Evolutionary conservation across 2,888 invertebrate species (phyloP).

Genomic region (Ischnura elegans): DNA sequence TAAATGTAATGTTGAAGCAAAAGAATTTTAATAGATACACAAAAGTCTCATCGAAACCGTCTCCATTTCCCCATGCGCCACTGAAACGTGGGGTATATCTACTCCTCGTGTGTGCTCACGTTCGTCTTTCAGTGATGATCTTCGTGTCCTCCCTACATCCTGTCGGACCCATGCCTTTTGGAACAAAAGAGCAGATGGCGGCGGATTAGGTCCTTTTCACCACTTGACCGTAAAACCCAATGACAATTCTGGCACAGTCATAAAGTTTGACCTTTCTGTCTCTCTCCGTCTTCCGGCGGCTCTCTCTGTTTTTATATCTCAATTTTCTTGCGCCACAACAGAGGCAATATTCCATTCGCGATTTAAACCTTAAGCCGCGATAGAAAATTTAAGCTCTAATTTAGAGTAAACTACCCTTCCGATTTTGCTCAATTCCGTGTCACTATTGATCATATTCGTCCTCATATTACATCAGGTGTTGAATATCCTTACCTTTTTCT

Average conservation of each 20-base stretch:
- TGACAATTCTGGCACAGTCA: conserved; percentile 29
- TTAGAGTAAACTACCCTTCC: too few species aligned
- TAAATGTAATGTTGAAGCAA: too few species aligned
- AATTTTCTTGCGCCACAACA: neutral
- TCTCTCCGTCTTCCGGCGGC: neutral
- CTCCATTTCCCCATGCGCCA: too few species aligned
- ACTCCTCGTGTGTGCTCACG: neutral
- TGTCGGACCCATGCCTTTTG: neutral
- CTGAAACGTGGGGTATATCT: neutral
- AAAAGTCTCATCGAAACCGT: too few species aligned
- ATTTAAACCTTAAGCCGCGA: too few species aligned
- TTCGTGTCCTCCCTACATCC: neutral
- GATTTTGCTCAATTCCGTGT: neutral
- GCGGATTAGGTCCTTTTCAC: neutral
- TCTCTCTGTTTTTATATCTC: neutral
- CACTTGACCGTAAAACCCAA: conserved; percentile 44
- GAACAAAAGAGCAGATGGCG: conserved; percentile 46
- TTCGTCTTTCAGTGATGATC: neutral
- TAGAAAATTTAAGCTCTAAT: too few species aligned
- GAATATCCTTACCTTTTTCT: too few species aligned
- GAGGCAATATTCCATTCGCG: neutral
- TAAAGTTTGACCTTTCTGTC: conserved; percentile 23
- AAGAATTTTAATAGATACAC: too few species aligned
- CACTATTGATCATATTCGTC: neutral
- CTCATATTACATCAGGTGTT: too few species aligned